phyloP scores from a whole-genome alignment of 2,888 invertebrate genomes.

The Fragum sueziense region DNA sequence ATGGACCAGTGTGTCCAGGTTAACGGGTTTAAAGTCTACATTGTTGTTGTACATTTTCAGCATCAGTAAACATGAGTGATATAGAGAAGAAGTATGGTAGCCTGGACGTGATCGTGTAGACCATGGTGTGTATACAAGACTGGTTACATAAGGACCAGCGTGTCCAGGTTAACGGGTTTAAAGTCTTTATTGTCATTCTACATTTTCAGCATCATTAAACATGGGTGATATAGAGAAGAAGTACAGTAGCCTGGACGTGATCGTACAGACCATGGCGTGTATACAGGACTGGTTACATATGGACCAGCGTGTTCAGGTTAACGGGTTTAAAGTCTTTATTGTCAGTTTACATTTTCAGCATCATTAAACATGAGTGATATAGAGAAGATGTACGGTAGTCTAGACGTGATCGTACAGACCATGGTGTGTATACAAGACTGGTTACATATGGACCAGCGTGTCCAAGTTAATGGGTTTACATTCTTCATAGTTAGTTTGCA shows the following conservation, averaged over 20 bases:
- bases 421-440: slow-evolving; percentile 28
- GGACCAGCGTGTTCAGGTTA: slow-evolving; percentile 34
- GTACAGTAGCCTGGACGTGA: slow-evolving; percentile 11
- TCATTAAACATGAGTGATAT: slow-evolving; percentile 3
- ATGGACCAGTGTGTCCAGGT: slow-evolving; percentile 32
- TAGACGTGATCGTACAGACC: slow-evolving; percentile 21
- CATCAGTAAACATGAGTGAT: neutral
- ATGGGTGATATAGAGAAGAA: slow-evolving; percentile 17
- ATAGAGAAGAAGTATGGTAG: slow-evolving; percentile 26
- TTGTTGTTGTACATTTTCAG: too few relatives aligned
- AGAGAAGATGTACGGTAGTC: slow-evolving; percentile 22
- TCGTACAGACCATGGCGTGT: slow-evolving; percentile 29
- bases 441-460: slow-evolving; percentile 20
- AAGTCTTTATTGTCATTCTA: slow-evolving; percentile 22
- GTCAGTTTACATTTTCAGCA: too few relatives aligned
- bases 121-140: slow-evolving; percentile 29
- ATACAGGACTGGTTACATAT: slow-evolving; percentile 20
- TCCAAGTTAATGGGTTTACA: slow-evolving; percentile 31
- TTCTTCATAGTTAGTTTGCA: slow-evolving; percentile 24
- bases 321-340: slow-evolving; percentile 20
- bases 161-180: slow-evolving; percentile 29
- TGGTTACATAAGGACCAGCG: slow-evolving; percentile 20
- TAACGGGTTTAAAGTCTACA: slow-evolving; percentile 21
- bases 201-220: too few relatives aligned
- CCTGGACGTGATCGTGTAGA: slow-evolving; percentile 15